Base-by-base conservation (phyloP, 2,888 invertebrate species). In the Stegana nigrithorax region DNA sequence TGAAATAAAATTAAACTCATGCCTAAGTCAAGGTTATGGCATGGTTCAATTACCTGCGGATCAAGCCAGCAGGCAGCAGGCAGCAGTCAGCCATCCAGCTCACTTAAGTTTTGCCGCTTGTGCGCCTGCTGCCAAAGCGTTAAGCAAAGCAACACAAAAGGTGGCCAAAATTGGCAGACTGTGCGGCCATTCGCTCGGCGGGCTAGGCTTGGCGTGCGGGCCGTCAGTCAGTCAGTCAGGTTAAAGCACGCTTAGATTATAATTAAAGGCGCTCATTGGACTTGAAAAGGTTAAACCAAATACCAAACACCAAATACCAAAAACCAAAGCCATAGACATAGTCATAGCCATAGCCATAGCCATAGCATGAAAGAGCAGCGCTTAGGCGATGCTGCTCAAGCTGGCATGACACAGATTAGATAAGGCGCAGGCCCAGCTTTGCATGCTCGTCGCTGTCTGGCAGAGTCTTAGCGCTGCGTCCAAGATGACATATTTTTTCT, bases 41-140 rank as follows among this genome's bases (percentile, higher is more conserved):
- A 67, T 56, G 79, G 79, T 78, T 78, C 74, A 75, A 71, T 78
- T 78, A 78, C 79, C 75, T 67, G 55, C 60, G 58, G 47, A 17
- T 47, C 23, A 47, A 25, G 23, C 10, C 47, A 17, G 12, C 25
- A 47, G 1, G 23, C 21, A 47, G 47, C 47, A n/a, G 17, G 23
- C 21, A 45, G 23, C 45, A 19, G 10, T 45, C 17, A 47, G n/a
- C n/a, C n/a, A n/a, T n/a, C n/a, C n/a, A n/a, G n/a, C n/a, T n/a
- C n/a, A n/a, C n/a, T n/a, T n/a, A n/a, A n/a, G n/a, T n/a, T n/a
- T n/a, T n/a, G n/a, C n/a, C n/a, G n/a, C n/a, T n/a, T n/a, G n/a
- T n/a, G n/a, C n/a, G n/a, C n/a, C n/a, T 39, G 39, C 14, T 17
- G 12, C 39, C 17, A 14, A 2, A 39, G 39, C 39, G 10, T 7